Evolutionary conservation across 1,140 invertebrate genomes (phyloP).

Genomic region (Drosophila ambigua): DNA sequence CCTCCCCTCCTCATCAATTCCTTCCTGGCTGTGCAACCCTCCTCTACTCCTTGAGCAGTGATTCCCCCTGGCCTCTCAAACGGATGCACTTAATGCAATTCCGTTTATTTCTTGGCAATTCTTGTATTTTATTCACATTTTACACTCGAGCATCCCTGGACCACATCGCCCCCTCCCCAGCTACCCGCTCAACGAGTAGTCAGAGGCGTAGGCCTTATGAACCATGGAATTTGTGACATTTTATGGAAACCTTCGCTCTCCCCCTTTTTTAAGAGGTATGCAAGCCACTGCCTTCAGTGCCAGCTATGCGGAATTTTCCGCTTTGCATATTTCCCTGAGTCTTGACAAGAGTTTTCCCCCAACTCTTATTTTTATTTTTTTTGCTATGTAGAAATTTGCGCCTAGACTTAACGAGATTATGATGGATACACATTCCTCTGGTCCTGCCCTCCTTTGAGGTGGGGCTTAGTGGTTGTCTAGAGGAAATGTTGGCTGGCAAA

Average conservation of each 20-base stretch:
- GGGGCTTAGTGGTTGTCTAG: slow-evolving; percentile 27
- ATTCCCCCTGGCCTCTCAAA: background rate
- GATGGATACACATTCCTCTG: slow-evolving; percentile 35
- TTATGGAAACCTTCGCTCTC: too few relatives aligned
- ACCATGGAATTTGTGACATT: slow-evolving; percentile 12
- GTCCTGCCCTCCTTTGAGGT: slow-evolving; percentile 38
- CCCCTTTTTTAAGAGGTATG: slow-evolving; percentile 6
- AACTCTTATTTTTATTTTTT: too few relatives aligned
- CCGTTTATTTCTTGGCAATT: slow-evolving; percentile 38
- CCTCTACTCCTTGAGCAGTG: background rate
- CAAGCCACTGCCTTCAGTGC: slow-evolving; percentile 7
- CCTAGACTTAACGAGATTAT: slow-evolving; percentile 48
- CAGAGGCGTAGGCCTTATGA: slow-evolving; percentile 20
- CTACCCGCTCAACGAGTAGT: background rate
- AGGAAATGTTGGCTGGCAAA: slow-evolving; percentile 38
- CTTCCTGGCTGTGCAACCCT: background rate
- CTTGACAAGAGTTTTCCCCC: slow-evolving; percentile 11
- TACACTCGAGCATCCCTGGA: slow-evolving; percentile 23
- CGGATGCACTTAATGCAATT: slow-evolving; percentile 65
- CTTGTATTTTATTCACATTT: slow-evolving; percentile 50
- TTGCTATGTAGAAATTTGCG: slow-evolving; percentile 20
- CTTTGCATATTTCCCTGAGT: slow-evolving; percentile 58
- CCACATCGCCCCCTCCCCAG: background rate
- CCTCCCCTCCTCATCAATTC: background rate
- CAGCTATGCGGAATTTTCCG: slow-evolving; percentile 44